These are phyloP conservation scores for Eupithecia abbreviata DNA, from an alignment of 2,888 invertebrate genomes.

Conservation along the genomic window DNA sequence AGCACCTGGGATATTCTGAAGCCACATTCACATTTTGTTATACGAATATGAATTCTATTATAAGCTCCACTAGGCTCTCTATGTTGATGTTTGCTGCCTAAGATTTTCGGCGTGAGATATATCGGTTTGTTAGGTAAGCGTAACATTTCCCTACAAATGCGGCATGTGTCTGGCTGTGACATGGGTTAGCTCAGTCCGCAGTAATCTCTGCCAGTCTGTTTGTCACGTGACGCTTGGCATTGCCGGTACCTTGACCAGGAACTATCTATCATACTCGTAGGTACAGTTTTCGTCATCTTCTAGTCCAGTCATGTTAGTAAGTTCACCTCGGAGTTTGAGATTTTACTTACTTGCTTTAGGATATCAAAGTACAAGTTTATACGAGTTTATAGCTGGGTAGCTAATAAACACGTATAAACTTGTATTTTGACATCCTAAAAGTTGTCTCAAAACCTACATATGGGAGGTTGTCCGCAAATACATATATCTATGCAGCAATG, in stretches of 20 bases:
- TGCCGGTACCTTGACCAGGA: not conserved
- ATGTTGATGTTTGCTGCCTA: not conserved
- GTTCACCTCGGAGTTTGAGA: no score
- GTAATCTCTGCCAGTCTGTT: slow-evolving; percentile 41
- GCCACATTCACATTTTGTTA: not conserved
- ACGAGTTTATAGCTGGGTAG: no score
- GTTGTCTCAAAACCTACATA: no score
- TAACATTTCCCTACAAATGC: slow-evolving; percentile 33
- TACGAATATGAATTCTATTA: slow-evolving; percentile 8
- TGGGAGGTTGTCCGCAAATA: no score
- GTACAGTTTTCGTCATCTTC: not conserved
- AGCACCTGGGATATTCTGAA: slow-evolving; percentile 3
- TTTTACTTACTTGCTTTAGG: no score
- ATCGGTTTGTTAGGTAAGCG: slow-evolving; percentile 36
- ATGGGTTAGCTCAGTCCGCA: slow-evolving; percentile 40
- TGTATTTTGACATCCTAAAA: no score
- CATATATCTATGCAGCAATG: no score
- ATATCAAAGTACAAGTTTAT: no score
- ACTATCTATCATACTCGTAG: not conserved
- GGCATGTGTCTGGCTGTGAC: slow-evolving; percentile 40
- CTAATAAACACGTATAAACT: no score
- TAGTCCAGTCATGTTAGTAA: no score
- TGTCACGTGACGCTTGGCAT: slow-evolving; percentile 19
- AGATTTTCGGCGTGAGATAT: slow-evolving; percentile 18
- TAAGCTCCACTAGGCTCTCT: not conserved